Conservation (phyloP, 2,797 vertebrate genomes). For the Ciconia nigra region DNA sequence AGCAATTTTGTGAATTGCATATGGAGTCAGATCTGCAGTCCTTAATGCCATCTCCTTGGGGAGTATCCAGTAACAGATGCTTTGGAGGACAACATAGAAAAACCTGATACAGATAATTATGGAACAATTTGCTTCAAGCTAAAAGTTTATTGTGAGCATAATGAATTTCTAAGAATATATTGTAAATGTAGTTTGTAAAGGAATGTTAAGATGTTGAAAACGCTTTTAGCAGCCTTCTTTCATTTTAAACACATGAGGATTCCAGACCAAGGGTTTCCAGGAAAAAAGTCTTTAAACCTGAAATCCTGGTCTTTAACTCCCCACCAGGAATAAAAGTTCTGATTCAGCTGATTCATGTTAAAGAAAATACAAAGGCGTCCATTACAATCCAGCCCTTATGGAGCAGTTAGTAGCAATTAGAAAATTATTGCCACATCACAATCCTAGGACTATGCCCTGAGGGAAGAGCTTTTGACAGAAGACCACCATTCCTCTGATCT, state of each 20-base stretch:
- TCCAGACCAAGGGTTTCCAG: not conserved
- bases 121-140: not conserved
- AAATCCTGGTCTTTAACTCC: slow-evolving; percentile 13
- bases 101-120: not conserved
- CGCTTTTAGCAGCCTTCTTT: not conserved
- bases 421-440: slow-evolving; percentile 53
- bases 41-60: not conserved
- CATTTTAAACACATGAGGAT: slow-evolving; percentile 4
- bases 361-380: slow-evolving; percentile 22
- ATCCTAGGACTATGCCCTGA: not conserved
- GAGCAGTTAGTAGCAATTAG: slow-evolving; percentile 59
- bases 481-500: slow-evolving; percentile 43
- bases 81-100: not conserved
- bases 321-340: not conserved
- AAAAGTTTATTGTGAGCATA: not conserved
- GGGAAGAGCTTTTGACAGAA: slow-evolving; percentile 14
- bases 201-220: not conserved
- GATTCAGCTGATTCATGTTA: slow-evolving; percentile 12
- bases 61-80: not conserved
- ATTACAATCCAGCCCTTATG: slow-evolving; percentile 32
- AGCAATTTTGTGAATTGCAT: not conserved
- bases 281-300: slow-evolving; percentile 28
- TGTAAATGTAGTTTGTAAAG: not conserved
- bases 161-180: slow-evolving; percentile 18
- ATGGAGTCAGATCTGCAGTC: not conserved